Evolutionary conservation across 1,140 invertebrate species (phyloP).

Genomic region (Psilanteris sp.): DNA sequence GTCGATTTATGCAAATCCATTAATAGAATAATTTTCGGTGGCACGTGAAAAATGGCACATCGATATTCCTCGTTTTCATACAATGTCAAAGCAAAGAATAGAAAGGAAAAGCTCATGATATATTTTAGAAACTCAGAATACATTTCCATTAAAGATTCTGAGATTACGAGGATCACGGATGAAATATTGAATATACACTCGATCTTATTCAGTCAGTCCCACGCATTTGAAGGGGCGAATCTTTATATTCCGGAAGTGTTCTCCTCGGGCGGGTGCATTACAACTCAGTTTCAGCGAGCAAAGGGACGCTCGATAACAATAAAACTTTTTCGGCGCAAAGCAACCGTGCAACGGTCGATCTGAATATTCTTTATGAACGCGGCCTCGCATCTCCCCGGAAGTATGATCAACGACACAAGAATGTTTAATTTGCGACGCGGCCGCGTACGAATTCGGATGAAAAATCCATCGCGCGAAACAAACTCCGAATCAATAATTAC

Average conservation of each 20-base stretch:
- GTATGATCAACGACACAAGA: slow-evolving; percentile 54
- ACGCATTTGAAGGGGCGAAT: slow-evolving; percentile 37
- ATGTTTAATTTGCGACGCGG: slow-evolving; percentile 44
- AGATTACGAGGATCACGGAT: slow-evolving; percentile 56
- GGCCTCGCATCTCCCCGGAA: slow-evolving; percentile 16
- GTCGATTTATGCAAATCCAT: not conserved
- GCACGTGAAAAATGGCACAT: not conserved
- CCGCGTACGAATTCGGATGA: too few relatives aligned
- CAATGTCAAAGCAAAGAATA: slow-evolving; percentile 18
- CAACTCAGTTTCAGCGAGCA: slow-evolving; percentile 51
- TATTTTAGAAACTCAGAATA: slow-evolving; percentile 49
- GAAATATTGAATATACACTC: slow-evolving; percentile 63
- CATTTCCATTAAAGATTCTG: slow-evolving; percentile 57
- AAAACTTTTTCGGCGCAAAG: slow-evolving; percentile 48
- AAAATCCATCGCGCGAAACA: too few relatives aligned
- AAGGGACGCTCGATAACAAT: slow-evolving; percentile 47
- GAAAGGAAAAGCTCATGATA: slow-evolving; percentile 52
- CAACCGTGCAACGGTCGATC: slow-evolving; percentile 26
- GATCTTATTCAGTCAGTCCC: slow-evolving; percentile 53
- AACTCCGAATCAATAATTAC: too few relatives aligned
- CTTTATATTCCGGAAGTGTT: slow-evolving; percentile 61
- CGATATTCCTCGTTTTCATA: slow-evolving; percentile 11
- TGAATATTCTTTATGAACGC: slow-evolving; percentile 55
- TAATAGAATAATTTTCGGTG: too few relatives aligned
- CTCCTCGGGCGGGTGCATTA: slow-evolving; percentile 52